phyloP scores from a whole-genome alignment of 92 coral and sea anemone genomes.

The Heliopora coerulea region DNA sequence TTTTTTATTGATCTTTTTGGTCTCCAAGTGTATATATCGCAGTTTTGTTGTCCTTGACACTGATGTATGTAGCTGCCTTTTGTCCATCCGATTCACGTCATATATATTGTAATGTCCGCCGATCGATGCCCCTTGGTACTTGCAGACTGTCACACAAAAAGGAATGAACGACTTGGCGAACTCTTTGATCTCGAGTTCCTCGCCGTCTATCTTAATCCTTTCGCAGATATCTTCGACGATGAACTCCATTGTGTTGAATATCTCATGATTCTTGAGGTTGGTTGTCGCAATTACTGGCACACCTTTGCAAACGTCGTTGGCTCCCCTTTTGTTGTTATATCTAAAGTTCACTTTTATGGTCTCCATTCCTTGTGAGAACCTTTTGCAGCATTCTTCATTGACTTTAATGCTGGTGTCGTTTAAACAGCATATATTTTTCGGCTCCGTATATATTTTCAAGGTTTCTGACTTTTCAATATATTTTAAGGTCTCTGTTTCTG shows the following conservation, averaged over 20 bases:
- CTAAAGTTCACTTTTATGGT: constrained; percentile 28
- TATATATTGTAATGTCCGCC: constrained; percentile 39
- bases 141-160: constrained; percentile 49
- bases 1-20: constrained; percentile 7
- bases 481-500: constrained; percentile 37
- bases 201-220: constrained; percentile 4
- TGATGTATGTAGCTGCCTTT: no score
- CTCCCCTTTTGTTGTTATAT: constrained; percentile 18
- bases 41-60: constrained; percentile 37
- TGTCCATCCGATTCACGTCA: constrained; percentile 51
- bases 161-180: constrained; percentile 44
- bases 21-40: constrained; percentile 30
- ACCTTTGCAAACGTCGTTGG: constrained; percentile 12
- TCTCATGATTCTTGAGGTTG: constrained; percentile 33
- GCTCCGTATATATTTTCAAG: constrained; percentile 21
- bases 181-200: constrained; percentile 5
- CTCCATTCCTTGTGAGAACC: constrained; percentile 8
- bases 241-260: constrained; percentile 49
- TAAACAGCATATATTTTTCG: constrained; percentile 43
- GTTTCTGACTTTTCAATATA: constrained; percentile 43
- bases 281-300: constrained; percentile 52
- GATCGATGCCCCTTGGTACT: constrained; percentile 37
- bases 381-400: constrained; percentile 35
- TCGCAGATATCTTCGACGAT: constrained; percentile 29
- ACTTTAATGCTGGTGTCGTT: constrained; percentile 40